These are phyloP conservation scores for Mercenaria mercenaria DNA, from an alignment of 1,140 invertebrate genomes.

Conservation along the genomic window DNA sequence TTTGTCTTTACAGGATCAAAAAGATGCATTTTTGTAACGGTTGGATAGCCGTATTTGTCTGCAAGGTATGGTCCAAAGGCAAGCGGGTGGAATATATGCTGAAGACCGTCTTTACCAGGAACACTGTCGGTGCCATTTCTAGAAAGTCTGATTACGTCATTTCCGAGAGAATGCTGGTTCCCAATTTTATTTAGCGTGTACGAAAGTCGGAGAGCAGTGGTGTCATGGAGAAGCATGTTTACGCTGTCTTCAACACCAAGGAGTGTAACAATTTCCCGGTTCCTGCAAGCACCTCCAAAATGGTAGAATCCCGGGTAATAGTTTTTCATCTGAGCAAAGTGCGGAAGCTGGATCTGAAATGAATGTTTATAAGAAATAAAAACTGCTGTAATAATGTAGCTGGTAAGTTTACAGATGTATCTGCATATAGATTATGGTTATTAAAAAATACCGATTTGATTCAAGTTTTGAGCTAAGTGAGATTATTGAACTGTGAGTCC, in stretches of 20 bases:
- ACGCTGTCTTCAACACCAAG: constrained; percentile 70
- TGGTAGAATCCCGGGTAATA: constrained; percentile 82
- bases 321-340: constrained; percentile 75
- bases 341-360: constrained; percentile 78
- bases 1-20: constrained; percentile 78
- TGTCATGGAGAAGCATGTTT: constrained; percentile 79
- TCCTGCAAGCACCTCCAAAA: constrained; percentile 77
- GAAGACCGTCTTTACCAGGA: constrained; percentile 74
- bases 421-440: no score
- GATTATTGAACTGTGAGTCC: no score
- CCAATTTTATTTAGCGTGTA: constrained; percentile 82
- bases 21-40: constrained; percentile 79
- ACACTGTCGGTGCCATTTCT: constrained; percentile 82
- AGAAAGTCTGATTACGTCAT: constrained; percentile 78
- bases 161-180: constrained; percentile 79
- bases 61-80: constrained; percentile 84
- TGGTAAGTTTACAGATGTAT: no score
- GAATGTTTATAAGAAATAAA: constrained; percentile 23
- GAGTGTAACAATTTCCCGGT: constrained; percentile 75
- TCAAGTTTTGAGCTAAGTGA: no score
- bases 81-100: constrained; percentile 83
- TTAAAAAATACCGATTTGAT: no score
- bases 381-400: no score
- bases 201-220: constrained; percentile 82
- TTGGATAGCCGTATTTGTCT: constrained; percentile 84